Conservation (phyloP, 2,888 invertebrate species). For the Coremacera marginata region DNA sequence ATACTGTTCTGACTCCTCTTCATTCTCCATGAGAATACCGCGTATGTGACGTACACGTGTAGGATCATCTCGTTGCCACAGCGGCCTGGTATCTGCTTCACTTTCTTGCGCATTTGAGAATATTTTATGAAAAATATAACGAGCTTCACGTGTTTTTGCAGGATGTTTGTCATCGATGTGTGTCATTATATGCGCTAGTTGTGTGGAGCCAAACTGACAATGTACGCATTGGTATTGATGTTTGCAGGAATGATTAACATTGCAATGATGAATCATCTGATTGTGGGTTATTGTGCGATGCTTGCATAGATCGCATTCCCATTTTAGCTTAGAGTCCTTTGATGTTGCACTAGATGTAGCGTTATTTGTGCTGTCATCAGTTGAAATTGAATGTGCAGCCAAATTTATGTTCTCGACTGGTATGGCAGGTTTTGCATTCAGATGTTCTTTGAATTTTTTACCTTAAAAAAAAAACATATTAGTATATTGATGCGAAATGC, state of each 20-base stretch:
- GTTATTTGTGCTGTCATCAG: not conserved
- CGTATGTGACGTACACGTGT: constrained; percentile 73
- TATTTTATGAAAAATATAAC: constrained; percentile 51
- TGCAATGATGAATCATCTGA: constrained; percentile 55
- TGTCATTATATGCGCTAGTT: constrained; percentile 72
- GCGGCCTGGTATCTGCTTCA: constrained; percentile 62
- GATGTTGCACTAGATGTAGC: constrained; percentile 22
- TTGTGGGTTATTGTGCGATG: constrained; percentile 50
- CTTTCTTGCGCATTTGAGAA: constrained; percentile 46
- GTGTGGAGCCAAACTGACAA: constrained; percentile 74
- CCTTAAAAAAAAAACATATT: constrained; percentile 23
- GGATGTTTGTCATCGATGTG: constrained; percentile 76
- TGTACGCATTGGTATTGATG: constrained; percentile 79
- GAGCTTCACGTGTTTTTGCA: constrained; percentile 55
- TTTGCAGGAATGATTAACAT: constrained; percentile 73
- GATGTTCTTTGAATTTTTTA: constrained; percentile 44
- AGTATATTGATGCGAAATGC: not conserved
- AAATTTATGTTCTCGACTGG: not conserved
- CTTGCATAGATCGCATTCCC: constrained; percentile 57
- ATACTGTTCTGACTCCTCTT: constrained; percentile 55
- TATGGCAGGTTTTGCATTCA: not conserved
- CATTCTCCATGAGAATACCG: constrained; percentile 74
- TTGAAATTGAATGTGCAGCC: not conserved
- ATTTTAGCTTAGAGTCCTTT: constrained; percentile 55
- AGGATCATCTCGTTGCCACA: constrained; percentile 74